Conservation (phyloP, 2,888 invertebrate species). For the Escarpia spicata region DNA sequence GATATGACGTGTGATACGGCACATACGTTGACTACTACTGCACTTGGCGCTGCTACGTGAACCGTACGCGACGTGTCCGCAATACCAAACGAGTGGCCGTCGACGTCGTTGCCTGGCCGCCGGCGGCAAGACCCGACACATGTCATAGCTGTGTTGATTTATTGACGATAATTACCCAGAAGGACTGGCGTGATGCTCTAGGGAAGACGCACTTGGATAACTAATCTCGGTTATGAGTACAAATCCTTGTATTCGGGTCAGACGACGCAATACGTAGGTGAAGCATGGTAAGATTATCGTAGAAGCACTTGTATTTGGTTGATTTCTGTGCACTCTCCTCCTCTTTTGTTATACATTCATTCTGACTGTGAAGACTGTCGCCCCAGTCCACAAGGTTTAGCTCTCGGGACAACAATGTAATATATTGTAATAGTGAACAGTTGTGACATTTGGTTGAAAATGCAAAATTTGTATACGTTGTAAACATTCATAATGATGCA, state of each 20-base stretch:
- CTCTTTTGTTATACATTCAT: not conserved
- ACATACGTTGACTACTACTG: not conserved
- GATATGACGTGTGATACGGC: not conserved
- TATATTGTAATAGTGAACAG: not conserved
- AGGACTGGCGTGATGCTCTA: not conserved
- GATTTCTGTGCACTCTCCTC: not conserved
- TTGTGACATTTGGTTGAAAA: not conserved
- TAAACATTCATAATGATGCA: not conserved
- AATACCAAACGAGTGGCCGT: not conserved
- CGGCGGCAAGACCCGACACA: not conserved
- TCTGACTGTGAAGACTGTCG: not conserved
- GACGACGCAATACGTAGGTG: not conserved
- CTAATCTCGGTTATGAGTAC: not conserved
- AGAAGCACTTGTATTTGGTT: not conserved
- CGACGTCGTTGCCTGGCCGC: not conserved
- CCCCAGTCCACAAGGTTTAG: not conserved
- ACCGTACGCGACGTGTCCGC: not conserved
- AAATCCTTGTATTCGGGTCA: not conserved
- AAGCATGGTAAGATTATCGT: not conserved
- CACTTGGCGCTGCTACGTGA: not conserved
- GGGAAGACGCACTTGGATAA: not conserved
- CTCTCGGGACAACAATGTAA: not conserved
- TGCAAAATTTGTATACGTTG: not conserved
- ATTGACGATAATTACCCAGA: not conserved
- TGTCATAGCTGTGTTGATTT: not conserved